Evolutionary conservation across 1,140 invertebrate genomes (phyloP).

Genomic region (Lucilia cuprina): DNA sequence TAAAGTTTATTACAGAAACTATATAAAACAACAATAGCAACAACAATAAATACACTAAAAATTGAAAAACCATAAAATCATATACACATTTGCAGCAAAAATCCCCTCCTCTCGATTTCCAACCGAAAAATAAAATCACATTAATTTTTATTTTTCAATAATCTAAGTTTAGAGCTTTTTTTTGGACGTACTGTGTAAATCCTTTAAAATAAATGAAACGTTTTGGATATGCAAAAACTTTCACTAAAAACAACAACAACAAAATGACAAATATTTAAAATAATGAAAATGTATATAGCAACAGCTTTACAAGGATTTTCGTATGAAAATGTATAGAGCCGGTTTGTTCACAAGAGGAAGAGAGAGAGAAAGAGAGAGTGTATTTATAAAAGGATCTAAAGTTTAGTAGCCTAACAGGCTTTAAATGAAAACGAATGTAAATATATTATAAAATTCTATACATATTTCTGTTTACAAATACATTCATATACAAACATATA

Average conservation of each 20-base stretch:
- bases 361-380: neutral
- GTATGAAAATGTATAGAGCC: neutral
- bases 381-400: neutral
- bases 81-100: neutral
- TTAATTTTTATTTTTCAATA: slow-evolving; percentile 12
- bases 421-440: neutral
- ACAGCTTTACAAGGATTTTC: neutral
- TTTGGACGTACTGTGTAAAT: neutral
- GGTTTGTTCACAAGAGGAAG: too few species aligned
- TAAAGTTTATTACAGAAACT: neutral
- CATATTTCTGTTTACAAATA: neutral
- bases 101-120: too few species aligned
- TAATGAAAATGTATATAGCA: slow-evolving; percentile 2
- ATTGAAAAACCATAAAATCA: neutral
- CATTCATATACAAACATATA: neutral
- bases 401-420: neutral
- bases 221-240: neutral
- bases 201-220: neutral
- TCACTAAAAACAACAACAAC: neutral
- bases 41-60: neutral
- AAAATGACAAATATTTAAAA: neutral
- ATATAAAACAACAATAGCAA: neutral
- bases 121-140: neutral
- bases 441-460: neutral
- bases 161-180: neutral